Evolutionary conservation across 2,888 invertebrate species (phyloP), one percentile per base, ranked within the genome.

Genomic region (Aporophyla lueneburgensis): DNA sequence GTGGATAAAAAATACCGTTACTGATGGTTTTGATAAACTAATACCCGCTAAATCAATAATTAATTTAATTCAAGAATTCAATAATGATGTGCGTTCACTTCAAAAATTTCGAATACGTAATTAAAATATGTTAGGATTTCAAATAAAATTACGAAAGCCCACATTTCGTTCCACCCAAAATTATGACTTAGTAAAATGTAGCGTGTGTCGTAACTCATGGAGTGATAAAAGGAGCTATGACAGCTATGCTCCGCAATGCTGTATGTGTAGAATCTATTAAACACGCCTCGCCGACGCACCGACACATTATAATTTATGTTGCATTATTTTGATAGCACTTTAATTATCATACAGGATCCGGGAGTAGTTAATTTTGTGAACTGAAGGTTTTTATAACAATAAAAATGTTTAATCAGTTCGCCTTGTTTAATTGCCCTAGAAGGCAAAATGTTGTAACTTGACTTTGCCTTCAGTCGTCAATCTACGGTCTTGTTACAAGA

Each of bases 131-230:
- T 90, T 87, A 87, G 90, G 86, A 92, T 90, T 89, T 85, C 90
- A 88, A 90, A 92, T 92, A 89, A 92, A 92, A 91, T 87, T 89
- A 91, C 88, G 83, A 85, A 84, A 83, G 80, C 87, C 87, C 81
- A 80, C 88, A 81, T 93, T 95, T 94, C 93, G 95, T 95, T 95
- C 93, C 94, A 87, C 91, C 87, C 83, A 88, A 94, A 94, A 91
- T 95, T 94, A 96, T 94, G 92, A 93, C 94, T 94, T 94, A 91
- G 95, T 95, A 94, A 94, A 95, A 95, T 87, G 88, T 89, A 89
- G 93, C 89, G 87, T 89, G 85, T 85, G 86, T 88, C 93, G 91
- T 96, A 94, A 92, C 90, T 95, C 93, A 94, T 85, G 82, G 71
- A 78, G 89, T 92, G 90, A 93, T 94, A 94, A 95, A 94, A 91